Evolutionary conservation across 2,113 vertebrate species (phyloP).

Genomic region (Lycocorax pyrrhopterus): DNA sequence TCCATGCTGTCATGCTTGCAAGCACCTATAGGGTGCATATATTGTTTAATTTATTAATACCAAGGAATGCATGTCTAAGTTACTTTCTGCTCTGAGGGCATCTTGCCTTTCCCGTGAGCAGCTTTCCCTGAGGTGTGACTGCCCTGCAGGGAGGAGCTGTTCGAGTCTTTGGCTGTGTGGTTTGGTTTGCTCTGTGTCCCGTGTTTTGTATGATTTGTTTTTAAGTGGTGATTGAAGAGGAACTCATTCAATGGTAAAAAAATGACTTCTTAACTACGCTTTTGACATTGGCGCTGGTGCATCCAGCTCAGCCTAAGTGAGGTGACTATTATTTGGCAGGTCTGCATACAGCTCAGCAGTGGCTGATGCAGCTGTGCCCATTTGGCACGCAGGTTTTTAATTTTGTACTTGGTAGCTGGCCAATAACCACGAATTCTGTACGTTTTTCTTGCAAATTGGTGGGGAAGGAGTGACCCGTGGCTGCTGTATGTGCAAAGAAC

Average conservation of each 20-base stretch:
- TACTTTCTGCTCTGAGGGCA: neutral
- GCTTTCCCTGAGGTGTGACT: neutral
- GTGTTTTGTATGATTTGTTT: neutral
- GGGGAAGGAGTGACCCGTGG: neutral
- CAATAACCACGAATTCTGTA: neutral
- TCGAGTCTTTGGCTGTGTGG: neutral
- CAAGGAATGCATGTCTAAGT: neutral
- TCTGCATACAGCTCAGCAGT: neutral
- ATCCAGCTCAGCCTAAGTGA: neutral
- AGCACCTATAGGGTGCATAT: neutral
- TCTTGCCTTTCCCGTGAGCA: neutral
- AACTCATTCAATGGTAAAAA: neutral
- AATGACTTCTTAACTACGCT: neutral
- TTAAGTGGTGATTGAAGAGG: neutral
- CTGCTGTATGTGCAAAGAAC: neutral
- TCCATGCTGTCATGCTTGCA: neutral
- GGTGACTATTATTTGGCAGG: neutral
- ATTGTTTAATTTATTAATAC: neutral
- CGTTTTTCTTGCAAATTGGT: neutral
- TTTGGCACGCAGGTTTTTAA: constrained; percentile 22
- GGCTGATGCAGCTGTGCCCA: neutral
- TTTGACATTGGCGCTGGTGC: neutral
- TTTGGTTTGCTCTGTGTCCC: neutral
- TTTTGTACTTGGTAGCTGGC: neutral
- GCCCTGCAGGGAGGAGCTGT: neutral